Base-by-base conservation (phyloP, 92 coral and sea anemone species). In the Scolanthus callimorphus region DNA sequence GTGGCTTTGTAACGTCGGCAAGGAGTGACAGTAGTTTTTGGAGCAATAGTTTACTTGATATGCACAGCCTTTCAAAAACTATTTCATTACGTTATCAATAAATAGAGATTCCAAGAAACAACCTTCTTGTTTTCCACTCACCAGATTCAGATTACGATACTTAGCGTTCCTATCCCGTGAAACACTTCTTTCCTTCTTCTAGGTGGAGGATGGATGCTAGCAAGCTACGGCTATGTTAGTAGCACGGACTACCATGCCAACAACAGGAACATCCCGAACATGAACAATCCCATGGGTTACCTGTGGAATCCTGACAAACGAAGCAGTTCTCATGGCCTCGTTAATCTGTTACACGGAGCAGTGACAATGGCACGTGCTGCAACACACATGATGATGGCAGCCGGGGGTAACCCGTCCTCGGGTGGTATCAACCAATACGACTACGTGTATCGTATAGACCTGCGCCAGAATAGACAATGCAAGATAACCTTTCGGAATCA, bases 251-350 rank as follows among this genome's bases (percentile, higher is more conserved):
- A 20, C 1, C 49, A 60, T 15, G 31, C 55, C 1, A 59, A 41
- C 6, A 92, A 92, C 59, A 68, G 58, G 41, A 88, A 70, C 30
- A 92, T 92, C 51, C 98, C 98, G 2, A 92, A 92, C 55, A 92
- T 92, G 96, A 92, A 92, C 49, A 79, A 88, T 59, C 98, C 88
- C 2, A 69, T 73, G 63, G 98, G 96, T 45, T 92, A 74, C 70
- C 79, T 71, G n/a, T 92, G 98, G 98, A 77, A 60, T 11, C 98
- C 96, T 15, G 74, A 31, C 43, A 48, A 47, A 30, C 82, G 98
- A 2, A 70, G 39, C 9, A 68, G 88, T 12, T 62, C 68, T 22
- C 73, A 77, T 49, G 98, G 98, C 24, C 45, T 77, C 15, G 79
- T 92, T 47, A 65, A 78, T 34, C 81, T 91, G 3, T 65, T 77